These are phyloP conservation scores for Zootoca vivipara DNA, from an alignment of 2,113 vertebrate genomes.

Conservation along the genomic window DNA sequence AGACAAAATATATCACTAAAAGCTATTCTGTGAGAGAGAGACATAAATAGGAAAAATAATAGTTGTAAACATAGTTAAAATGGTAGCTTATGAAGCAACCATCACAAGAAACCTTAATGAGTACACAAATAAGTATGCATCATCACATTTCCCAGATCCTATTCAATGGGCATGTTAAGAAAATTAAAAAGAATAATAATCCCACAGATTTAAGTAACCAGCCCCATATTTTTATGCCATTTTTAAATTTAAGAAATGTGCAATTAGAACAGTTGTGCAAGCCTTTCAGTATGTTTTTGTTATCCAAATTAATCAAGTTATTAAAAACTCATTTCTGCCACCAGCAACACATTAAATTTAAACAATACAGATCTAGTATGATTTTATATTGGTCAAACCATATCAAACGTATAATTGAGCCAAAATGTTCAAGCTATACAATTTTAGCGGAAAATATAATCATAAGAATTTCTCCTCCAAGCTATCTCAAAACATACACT, in stretches of 20 bases:
- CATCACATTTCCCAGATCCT: neutral
- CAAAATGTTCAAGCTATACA: conserved; percentile 56
- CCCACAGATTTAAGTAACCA: conserved; percentile 1
- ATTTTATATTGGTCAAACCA: conserved; percentile 41
- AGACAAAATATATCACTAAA: conserved; percentile 10
- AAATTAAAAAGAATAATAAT: neutral
- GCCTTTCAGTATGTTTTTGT: neutral
- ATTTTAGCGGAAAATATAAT: conserved; percentile 61
- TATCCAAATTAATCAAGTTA: neutral
- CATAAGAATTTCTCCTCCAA: neutral
- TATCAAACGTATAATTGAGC: conserved; percentile 75
- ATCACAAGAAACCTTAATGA: neutral
- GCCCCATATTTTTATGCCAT: neutral
- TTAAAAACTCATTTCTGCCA: conserved; percentile 4
- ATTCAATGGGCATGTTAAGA: neutral
- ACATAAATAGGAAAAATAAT: conserved; percentile 4
- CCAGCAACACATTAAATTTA: conserved; percentile 5
- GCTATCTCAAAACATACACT: neutral
- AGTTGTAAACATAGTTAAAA: neutral
- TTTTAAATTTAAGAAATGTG: neutral
- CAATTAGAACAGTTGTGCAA: neutral
- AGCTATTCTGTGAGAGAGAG: neutral
- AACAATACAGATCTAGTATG: conserved; percentile 1
- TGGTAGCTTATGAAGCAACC: neutral
- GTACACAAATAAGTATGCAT: neutral